Evolutionary conservation across 2,797 vertebrate genomes (phyloP).

Genomic region (Oreochromis mossambicus): DNA sequence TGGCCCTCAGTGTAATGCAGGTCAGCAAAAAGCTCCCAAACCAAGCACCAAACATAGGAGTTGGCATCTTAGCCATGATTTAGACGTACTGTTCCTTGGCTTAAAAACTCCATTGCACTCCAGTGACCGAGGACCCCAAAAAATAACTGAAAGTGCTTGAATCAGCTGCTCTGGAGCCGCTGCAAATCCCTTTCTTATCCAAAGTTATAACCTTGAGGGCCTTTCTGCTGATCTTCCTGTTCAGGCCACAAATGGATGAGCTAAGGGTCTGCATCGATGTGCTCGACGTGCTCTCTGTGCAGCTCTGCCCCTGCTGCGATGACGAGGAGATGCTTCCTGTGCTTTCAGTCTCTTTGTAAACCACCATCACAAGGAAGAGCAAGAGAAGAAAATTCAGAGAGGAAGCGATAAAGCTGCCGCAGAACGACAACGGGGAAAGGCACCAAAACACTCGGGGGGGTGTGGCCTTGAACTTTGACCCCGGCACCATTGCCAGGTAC

Average conservation of each 20-base stretch:
- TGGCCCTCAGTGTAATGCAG: not conserved
- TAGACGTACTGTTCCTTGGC: not conserved
- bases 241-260: conserved; percentile 54
- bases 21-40: not conserved
- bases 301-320: conserved; percentile 24
- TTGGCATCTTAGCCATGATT: conserved; percentile 1
- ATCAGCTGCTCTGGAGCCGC: conserved; percentile 52
- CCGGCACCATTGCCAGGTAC: not conserved
- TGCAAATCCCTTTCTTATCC: conserved; percentile 58
- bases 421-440: conserved; percentile 29
- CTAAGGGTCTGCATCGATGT: conserved; percentile 55
- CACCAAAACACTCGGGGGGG: conserved; percentile 1
- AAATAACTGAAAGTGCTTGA: conserved; percentile 57
- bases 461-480: conserved; percentile 54
- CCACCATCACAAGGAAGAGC: not conserved
- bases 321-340: conserved; percentile 27
- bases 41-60: not conserved
- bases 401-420: not conserved
- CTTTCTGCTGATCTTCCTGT: conserved; percentile 61
- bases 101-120: conserved; percentile 12
- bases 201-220: conserved; percentile 53
- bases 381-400: not conserved
- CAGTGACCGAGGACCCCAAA: conserved; percentile 8
- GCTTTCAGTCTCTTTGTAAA: conserved; percentile 43
- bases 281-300: conserved; percentile 57